Base-by-base conservation (phyloP, 2,113 vertebrate genomes). In the Cyanistes caeruleus region DNA sequence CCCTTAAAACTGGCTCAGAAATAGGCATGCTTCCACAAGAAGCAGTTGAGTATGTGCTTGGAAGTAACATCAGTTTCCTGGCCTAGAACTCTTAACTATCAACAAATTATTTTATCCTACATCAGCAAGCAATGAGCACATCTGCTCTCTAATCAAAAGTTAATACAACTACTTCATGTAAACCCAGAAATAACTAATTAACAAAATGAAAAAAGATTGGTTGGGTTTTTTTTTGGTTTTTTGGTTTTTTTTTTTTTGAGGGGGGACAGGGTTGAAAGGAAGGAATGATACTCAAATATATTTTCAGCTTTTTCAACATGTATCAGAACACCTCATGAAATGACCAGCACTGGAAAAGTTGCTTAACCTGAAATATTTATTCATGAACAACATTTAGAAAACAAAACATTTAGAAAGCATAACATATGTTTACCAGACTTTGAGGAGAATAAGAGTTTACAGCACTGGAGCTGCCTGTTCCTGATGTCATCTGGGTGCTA, bases 381-480 rank as follows among this genome's bases (percentile, higher is more conserved):
- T 79, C 9, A 49, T 33, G 1, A 62, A 59, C 18, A 84, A 18
- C n/a, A 85, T 59, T 76, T n/a, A 79, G 85, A 58, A 97, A 95
- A 28, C 1, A 2, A 35, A 87, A 7, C 39, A 83, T 65, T 86
- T 35, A 81, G 79, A 73, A 97, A 95, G 23, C 2, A 1, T 46
- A 85, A 72, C n/a, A 51, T 13, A 65, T 27, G 65, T 68, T 98
- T 98, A 98, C 98, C 98, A 98, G 97, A 78, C 97, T 98, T 97
- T 98, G 94, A 97, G 99, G 94, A 97, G 99, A 88, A 5, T 98
- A 99, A 93, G 98, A 98, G 93, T 98, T 99, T 96, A 98, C 98
- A 93, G 98, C 98, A 94, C 96, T 97, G 65, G 99, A 98, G 93
- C 91, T 98, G 87, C 98, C 98, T 91, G 98, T 98, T 97, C 98